phyloP scores from a whole-genome alignment of 2,797 vertebrate species.

The Lithobates pipiens region DNA sequence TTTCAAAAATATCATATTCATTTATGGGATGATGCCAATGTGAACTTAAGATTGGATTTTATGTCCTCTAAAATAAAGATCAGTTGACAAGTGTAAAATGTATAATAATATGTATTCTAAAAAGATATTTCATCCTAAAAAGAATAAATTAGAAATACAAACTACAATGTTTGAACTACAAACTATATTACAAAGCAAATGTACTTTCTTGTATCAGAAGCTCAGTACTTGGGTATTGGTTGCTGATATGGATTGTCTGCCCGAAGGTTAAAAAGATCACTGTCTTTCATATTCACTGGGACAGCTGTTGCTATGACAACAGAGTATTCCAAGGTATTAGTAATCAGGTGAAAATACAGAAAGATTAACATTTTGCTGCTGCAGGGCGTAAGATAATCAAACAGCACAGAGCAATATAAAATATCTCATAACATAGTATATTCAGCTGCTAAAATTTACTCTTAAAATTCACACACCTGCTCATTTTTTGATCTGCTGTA shows the following conservation, averaged over 20 bases:
- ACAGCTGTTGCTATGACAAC: conserved; percentile 33
- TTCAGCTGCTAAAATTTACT: background rate
- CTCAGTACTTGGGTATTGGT: background rate
- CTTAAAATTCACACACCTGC: background rate
- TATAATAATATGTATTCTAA: background rate
- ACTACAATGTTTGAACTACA: background rate
- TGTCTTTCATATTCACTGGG: conserved; percentile 20
- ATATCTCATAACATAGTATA: background rate
- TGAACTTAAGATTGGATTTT: no score
- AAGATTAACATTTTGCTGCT: background rate
- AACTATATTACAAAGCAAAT: background rate
- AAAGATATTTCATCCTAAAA: background rate
- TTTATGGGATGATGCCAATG: no score
- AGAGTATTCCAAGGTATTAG: conserved; percentile 12
- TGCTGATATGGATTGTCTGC: conserved; percentile 26
- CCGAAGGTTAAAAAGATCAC: conserved; percentile 33
- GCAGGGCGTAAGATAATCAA: background rate
- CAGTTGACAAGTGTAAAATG: background rate
- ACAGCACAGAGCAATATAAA: background rate
- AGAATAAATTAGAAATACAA: background rate
- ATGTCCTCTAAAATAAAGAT: background rate
- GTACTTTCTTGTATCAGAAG: background rate
- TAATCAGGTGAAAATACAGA: conserved; percentile 33
- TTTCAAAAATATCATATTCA: no score
- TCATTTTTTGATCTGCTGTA: background rate